phyloP scores from a whole-genome alignment of 2,797 vertebrate species.

The Sitta carolinensis region DNA sequence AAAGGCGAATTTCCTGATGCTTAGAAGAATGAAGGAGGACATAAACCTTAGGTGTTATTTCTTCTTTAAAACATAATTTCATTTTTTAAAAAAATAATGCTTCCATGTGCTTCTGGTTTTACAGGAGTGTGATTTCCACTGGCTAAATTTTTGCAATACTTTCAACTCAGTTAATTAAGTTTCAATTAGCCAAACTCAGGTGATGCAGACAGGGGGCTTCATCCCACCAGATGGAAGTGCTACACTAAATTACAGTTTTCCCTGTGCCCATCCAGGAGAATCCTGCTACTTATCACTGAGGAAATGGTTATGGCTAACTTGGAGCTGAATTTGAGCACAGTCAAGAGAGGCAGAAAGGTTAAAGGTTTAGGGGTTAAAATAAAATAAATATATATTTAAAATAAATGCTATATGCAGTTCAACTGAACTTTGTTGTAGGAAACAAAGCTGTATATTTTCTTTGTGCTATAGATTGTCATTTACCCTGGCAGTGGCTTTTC shows the following conservation, averaged over 20 bases:
- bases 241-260: not conserved
- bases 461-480: not conserved
- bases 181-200: not conserved
- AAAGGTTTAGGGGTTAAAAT: not conserved
- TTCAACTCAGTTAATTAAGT: not conserved
- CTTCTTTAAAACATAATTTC: not conserved
- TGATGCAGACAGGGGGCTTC: not conserved
- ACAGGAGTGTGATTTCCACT: not conserved
- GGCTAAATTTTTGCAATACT: not conserved
- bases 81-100: not conserved
- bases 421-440: not conserved
- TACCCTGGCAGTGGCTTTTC: not conserved
- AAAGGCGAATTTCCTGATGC: not conserved
- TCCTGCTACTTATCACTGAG: not conserved
- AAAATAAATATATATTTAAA: not conserved
- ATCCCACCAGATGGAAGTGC: not conserved
- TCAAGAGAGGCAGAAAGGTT: not conserved
- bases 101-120: not conserved
- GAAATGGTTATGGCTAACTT: not conserved
- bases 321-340: not conserved
- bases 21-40: not conserved
- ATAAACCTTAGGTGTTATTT: not conserved
- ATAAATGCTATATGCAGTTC: not conserved
- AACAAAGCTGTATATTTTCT: not conserved
- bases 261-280: fast-evolving